phyloP scores from a whole-genome alignment of 1,140 invertebrate species.

The Drosophila lacertosa region DNA sequence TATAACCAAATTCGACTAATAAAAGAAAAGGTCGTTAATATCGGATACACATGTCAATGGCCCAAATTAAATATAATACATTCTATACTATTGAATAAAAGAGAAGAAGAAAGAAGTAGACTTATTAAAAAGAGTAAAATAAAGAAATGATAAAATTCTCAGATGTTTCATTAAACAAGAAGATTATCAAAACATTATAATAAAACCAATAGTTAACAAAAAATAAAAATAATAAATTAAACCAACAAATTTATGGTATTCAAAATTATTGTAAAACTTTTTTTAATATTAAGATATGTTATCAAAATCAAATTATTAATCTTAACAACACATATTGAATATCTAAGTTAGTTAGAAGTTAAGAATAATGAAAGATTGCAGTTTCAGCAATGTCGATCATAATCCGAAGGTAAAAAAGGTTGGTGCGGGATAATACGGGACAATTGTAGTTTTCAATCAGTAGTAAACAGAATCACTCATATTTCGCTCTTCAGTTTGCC shows the following conservation, averaged over 20 bases:
- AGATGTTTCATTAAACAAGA: too few species aligned
- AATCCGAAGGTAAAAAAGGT: too few species aligned
- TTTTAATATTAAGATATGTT: too few species aligned
- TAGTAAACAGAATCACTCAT: too few species aligned
- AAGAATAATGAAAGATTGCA: conserved; percentile 5
- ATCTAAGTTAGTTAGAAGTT: conserved; percentile 8
- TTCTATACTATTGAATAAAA: not conserved
- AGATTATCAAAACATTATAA: too few species aligned
- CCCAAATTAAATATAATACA: not conserved
- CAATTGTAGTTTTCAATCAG: too few species aligned
- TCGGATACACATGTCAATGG: conserved; percentile 10
- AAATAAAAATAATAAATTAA: not conserved
- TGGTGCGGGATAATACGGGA: too few species aligned
- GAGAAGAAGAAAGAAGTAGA: conserved; percentile 8
- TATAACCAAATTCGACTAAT: too few species aligned
- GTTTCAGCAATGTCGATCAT: conserved; percentile 19
- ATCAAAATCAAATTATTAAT: not conserved
- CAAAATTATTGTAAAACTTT: not conserved
- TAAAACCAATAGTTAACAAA: conserved; percentile 13
- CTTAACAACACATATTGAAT: conserved; percentile 3
- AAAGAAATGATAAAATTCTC: too few species aligned
- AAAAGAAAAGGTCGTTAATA: not conserved
- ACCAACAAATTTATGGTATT: not conserved
- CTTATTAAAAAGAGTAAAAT: conserved; percentile 19
- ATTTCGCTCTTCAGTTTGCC: too few species aligned